phyloP scores from a whole-genome alignment of 2,113 vertebrate species.

The Hemichromis elongatus region DNA sequence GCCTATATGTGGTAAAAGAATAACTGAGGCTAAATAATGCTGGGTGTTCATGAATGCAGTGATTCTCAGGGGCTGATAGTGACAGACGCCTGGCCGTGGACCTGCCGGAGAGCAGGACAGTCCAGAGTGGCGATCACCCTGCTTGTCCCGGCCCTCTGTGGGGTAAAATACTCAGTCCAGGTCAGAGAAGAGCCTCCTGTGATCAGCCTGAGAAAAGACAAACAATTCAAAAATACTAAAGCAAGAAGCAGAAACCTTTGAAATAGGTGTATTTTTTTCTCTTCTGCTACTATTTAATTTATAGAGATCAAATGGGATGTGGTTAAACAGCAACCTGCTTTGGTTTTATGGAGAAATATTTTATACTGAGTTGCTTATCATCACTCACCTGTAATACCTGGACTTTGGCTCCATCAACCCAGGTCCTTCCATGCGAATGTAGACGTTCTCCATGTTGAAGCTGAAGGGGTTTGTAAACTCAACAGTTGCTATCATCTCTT shows the following conservation, averaged over 20 bases:
- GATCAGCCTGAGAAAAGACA: conserved; percentile 74
- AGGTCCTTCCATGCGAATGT: conserved; percentile 82
- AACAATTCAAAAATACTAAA: background rate
- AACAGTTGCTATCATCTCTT: conserved; percentile 76
- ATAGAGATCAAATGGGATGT: accelerated
- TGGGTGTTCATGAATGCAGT: accelerated
- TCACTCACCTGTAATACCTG: conserved; percentile 80
- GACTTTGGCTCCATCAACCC: conserved; percentile 71
- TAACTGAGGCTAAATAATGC: background rate
- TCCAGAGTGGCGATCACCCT: conserved; percentile 86
- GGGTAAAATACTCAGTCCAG: conserved; percentile 79
- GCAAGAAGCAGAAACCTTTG: accelerated
- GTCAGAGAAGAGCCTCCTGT: conserved; percentile 69
- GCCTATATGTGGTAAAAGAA: background rate
- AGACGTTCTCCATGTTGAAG: conserved; percentile 74
- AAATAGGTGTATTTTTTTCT: accelerated
- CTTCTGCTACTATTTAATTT: background rate
- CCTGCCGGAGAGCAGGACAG: conserved; percentile 82
- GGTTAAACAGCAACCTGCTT: accelerated
- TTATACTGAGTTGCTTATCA: background rate
- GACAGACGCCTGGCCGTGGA: conserved; percentile 77
- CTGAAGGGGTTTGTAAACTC: conserved; percentile 89
- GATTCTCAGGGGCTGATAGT: conserved; percentile 40
- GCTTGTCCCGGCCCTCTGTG: conserved; percentile 69
- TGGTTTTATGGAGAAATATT: background rate